phyloP scores from a whole-genome alignment of 2,797 vertebrate species.

The Enteromius treurensis region DNA sequence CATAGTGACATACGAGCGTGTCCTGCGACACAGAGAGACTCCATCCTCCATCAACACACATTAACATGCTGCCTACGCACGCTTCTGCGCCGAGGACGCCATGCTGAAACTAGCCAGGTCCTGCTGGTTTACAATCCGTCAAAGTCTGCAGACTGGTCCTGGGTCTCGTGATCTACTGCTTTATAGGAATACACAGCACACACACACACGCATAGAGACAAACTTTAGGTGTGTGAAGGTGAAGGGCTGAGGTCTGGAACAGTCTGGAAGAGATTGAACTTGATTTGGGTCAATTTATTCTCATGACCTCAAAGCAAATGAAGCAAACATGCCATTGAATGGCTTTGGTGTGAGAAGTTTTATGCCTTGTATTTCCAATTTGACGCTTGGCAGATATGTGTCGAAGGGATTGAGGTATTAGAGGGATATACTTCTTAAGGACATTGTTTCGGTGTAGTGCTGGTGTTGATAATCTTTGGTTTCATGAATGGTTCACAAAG shows the following conservation, averaged over 20 bases:
- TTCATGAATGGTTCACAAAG: background rate
- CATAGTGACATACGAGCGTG: constrained; percentile 66
- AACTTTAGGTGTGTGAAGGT: constrained; percentile 24
- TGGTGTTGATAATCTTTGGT: background rate
- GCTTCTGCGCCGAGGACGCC: constrained; percentile 72
- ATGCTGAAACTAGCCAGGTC: constrained; percentile 78
- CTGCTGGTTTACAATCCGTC: constrained; percentile 81
- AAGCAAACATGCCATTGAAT: constrained; percentile 49
- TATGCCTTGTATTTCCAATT: constrained; percentile 2
- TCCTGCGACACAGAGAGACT: constrained; percentile 58
- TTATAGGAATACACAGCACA: background rate
- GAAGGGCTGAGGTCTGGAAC: constrained; percentile 49
- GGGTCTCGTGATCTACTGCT: constrained; percentile 48
- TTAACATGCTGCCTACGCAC: constrained; percentile 65
- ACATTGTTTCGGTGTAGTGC: background rate
- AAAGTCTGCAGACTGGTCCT: constrained; percentile 66
- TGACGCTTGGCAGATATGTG: background rate
- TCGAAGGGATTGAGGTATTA: background rate
- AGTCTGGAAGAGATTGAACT: constrained; percentile 53
- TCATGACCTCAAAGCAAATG: constrained; percentile 64
- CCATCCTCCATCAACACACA: constrained; percentile 52
- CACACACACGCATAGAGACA: constrained; percentile 40
- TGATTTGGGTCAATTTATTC: constrained; percentile 66
- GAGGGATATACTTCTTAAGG: background rate
- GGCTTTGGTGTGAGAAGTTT: background rate